Percentiles rank a stretch among this genome's conserved stretches.
Evolutionary conservation across 2,888 invertebrate genomes (phyloP).

Genomic region (Leptopilina syphax): DNA sequence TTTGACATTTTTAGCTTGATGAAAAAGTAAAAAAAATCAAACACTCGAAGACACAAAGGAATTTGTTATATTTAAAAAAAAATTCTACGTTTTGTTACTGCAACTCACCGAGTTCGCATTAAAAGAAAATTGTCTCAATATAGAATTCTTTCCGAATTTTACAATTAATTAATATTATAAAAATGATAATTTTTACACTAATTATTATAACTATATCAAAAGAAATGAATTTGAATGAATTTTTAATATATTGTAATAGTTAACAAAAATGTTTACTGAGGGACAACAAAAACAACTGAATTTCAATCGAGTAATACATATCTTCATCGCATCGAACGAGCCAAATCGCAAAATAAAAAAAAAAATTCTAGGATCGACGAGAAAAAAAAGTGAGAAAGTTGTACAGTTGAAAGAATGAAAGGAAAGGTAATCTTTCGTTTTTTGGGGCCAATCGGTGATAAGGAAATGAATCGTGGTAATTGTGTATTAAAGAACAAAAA

Average conservation of each 20-base stretch:
- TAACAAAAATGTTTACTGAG: slow-evolving; percentile 13
- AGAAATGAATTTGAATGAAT: too few relatives aligned
- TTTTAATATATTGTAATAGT: background rate
- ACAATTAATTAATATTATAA: background rate
- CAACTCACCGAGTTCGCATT: background rate
- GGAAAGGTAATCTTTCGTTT: slow-evolving; percentile 49
- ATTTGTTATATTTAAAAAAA: background rate
- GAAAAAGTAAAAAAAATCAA: background rate
- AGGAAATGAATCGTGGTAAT: slow-evolving; percentile 42
- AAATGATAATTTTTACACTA: too few relatives aligned
- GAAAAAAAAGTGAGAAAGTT: slow-evolving; percentile 14
- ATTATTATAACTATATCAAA: too few relatives aligned
- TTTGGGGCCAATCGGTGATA: slow-evolving; percentile 72
- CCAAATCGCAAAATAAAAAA: background rate
- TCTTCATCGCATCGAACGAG: slow-evolving; percentile 27
- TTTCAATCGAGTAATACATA: slow-evolving; percentile 34
- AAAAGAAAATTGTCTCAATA: background rate
- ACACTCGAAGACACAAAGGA: background rate
- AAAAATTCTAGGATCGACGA: slow-evolving; percentile 2
- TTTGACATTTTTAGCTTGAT: background rate
- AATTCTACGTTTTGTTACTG: slow-evolving; percentile 5
- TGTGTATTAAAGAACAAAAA: slow-evolving; percentile 2
- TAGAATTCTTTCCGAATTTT: background rate
- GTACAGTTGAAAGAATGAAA: slow-evolving; percentile 23
- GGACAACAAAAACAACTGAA: background rate